Base-by-base conservation (phyloP, 2,888 invertebrate genomes). In the Pollenia angustigena region DNA sequence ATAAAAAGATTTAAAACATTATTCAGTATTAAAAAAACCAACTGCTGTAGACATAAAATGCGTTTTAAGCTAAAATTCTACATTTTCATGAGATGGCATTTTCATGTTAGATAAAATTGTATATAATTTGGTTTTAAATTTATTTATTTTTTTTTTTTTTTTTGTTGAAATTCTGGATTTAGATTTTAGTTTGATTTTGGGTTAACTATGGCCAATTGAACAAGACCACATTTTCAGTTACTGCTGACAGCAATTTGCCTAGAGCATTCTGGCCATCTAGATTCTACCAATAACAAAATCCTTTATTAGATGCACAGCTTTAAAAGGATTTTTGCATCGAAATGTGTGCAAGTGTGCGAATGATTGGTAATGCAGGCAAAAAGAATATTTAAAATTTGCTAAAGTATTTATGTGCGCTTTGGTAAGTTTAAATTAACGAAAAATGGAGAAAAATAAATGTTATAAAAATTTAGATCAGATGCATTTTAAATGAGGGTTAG, bases 21-120 rank as follows among this genome's bases (percentile, higher is more conserved):
- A 52, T 42, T 14, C 32, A 52, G 11, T 62, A 69, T 10, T 42
- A 64, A 64, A 72, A 14, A 50, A 50, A 75, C 50, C 75, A 72
- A 60, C 16, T 84, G 84, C 50, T 84, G 56, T 68, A 74, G 79
- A 79, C 66, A 79, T 74, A 66, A 84, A 84, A 84, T 84, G 84
- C 84, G 84, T 79, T 84, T 84, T 74, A 79, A 79, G 79, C 79
- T 84, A 52, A 84, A 84, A 74, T 72, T 79, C 66, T 52, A 68
- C 32, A 84, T 79, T 68, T 84, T 58, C 84, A 79, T 79, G 79
- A 84, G 72, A 84, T 84, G 72, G 84, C 72, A 79, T 84, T 84
- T 79, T 84, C 54, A 84, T 79, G 66, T 84, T 74, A 60, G 64
- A 79, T 76, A 74, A 79, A 79, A 52, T 69, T 82, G 54, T 76